phyloP scores from a whole-genome alignment of 2,797 vertebrate species.

The Sorex maritimensis region DNA sequence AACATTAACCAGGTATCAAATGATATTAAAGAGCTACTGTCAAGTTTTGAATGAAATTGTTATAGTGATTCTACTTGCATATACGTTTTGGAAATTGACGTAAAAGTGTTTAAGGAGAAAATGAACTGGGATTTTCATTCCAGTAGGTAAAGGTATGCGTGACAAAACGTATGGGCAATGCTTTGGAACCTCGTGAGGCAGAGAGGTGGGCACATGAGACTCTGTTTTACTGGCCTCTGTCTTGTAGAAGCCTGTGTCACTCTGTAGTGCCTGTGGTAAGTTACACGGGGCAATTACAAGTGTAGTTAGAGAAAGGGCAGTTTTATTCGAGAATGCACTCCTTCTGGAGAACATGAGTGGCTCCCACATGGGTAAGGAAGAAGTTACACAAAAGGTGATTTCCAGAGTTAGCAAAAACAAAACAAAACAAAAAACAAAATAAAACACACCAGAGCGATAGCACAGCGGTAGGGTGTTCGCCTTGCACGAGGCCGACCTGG shows the following conservation, averaged over 20 bases:
- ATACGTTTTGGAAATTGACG: neutral
- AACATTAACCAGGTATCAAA: neutral
- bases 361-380: neutral
- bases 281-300: neutral
- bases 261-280: neutral
- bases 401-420: neutral
- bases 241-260: neutral
- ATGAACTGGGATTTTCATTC: neutral
- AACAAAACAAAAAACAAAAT: neutral
- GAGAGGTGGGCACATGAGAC: neutral
- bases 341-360: neutral
- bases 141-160: neutral
- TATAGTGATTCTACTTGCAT: neutral
- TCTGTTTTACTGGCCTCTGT: neutral
- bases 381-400: constrained; percentile 29
- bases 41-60: neutral
- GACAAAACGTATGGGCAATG: neutral
- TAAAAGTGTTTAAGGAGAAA: neutral
- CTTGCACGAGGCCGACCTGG: too few species aligned
- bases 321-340: too few species aligned
- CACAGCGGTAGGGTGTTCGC: too few species aligned
- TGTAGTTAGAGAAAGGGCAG: neutral
- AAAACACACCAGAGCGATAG: too few species aligned
- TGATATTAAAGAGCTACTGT: neutral
- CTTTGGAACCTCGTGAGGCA: neutral